A percentile compares a stretch with the other conserved stretches of the same genome.
These are phyloP conservation scores for Mizuhopecten yessoensis DNA, from an alignment of 1,140 invertebrate genomes.

Conservation along the genomic window DNA sequence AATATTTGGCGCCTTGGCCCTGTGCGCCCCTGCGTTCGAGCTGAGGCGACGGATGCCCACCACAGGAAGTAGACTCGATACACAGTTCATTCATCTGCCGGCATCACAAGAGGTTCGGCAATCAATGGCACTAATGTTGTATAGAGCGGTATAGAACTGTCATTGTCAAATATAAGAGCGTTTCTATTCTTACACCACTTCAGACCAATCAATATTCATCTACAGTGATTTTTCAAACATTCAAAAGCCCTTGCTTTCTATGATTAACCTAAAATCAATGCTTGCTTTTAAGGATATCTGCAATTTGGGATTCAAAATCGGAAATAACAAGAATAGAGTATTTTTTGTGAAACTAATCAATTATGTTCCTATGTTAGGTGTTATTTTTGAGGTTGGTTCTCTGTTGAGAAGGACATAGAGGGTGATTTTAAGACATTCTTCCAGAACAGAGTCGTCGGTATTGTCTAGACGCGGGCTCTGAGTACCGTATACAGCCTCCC, in stretches of 20 bases:
- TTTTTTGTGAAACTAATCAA: slow-evolving; percentile 3
- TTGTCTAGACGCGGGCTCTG: neutral
- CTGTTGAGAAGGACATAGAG: neutral
- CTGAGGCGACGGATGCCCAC: neutral
- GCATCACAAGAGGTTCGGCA: slow-evolving; percentile 31
- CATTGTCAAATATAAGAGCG: slow-evolving; percentile 1
- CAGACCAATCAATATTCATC: neutral
- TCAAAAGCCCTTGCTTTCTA: neutral
- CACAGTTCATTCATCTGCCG: neutral
- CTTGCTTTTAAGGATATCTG: neutral
- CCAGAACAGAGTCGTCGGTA: neutral
- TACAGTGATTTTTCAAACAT: slow-evolving; percentile 12
- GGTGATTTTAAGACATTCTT: neutral
- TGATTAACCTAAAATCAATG: neutral
- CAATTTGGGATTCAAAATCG: neutral
- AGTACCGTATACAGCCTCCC: neutral
- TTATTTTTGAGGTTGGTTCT: neutral
- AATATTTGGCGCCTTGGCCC: slow-evolving; percentile 14
- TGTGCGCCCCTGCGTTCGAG: neutral
- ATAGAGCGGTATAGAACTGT: neutral
- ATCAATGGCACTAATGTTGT: slow-evolving; percentile 2
- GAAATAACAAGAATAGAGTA: neutral
- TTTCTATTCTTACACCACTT: neutral
- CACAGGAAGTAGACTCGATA: neutral
- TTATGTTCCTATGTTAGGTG: neutral